Percentiles rank a stretch among this genome's conserved stretches.
Conservation (phyloP, 2,113 vertebrate genomes). For the Centropus unirufus region DNA sequence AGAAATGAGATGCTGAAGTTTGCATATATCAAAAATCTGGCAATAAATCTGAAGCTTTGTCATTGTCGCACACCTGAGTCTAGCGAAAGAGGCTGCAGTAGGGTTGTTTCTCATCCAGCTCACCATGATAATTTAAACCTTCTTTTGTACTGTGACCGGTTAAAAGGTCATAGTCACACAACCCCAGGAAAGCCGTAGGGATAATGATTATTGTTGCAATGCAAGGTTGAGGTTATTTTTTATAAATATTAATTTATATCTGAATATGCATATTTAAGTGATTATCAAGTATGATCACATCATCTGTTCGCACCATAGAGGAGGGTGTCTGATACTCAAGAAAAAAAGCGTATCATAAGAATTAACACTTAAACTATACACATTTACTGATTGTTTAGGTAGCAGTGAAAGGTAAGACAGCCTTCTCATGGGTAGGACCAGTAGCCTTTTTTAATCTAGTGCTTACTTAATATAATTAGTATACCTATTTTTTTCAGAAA, state of each 20-base stretch:
- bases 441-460: background rate
- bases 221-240: background rate
- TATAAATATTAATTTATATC: background rate
- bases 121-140: background rate
- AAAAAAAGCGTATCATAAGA: background rate
- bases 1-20: background rate
- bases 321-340: background rate
- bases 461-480: background rate
- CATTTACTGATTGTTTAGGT: background rate
- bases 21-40: background rate
- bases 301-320: background rate
- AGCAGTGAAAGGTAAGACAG: background rate
- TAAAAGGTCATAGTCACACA: background rate
- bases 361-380: background rate
- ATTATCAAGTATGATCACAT: background rate
- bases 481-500: background rate
- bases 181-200: background rate
- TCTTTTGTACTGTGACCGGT: background rate
- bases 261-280: background rate
- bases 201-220: background rate
- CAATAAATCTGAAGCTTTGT: background rate
- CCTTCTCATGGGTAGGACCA: background rate
- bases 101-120: background rate
- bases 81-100: accelerated
- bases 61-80: accelerated